phyloP scores from a whole-genome alignment of 2,888 invertebrate species.

The Eristalis pertinax region DNA sequence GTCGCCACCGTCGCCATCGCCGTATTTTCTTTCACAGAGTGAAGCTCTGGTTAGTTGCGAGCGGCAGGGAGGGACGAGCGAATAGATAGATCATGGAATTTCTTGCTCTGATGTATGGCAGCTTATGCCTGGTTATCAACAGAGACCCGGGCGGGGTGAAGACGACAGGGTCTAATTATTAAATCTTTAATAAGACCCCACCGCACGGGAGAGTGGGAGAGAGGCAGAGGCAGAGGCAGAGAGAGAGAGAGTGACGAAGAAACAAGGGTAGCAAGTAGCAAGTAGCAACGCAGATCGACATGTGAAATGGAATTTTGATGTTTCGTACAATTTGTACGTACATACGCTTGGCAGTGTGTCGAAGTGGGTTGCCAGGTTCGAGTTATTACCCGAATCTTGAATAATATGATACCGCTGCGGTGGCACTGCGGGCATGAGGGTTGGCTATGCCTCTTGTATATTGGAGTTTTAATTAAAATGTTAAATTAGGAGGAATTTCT shows the following conservation, averaged over 20 bases:
- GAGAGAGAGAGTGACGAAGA: neutral
- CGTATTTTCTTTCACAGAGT: neutral
- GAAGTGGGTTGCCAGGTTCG: conserved; percentile 27
- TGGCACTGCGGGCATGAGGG: neutral
- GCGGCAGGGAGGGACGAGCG: neutral
- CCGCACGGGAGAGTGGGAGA: neutral
- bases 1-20: neutral
- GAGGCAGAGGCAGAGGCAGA: neutral
- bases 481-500: conserved; percentile 29
- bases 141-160: neutral
- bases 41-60: neutral
- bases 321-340: conserved; percentile 16
- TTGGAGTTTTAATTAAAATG: conserved; percentile 38
- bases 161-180: conserved; percentile 36
- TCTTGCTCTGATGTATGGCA: neutral
- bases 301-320: conserved; percentile 50
- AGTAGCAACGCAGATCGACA: conserved; percentile 20
- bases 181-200: conserved; percentile 42
- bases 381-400: conserved; percentile 3
- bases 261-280: neutral
- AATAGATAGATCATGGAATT: conserved; percentile 23
- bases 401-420: neutral
- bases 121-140: conserved; percentile 6
- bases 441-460: neutral
- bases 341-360: neutral